phyloP scores from a whole-genome alignment of 2,888 invertebrate species.

The Lypha dubia region DNA sequence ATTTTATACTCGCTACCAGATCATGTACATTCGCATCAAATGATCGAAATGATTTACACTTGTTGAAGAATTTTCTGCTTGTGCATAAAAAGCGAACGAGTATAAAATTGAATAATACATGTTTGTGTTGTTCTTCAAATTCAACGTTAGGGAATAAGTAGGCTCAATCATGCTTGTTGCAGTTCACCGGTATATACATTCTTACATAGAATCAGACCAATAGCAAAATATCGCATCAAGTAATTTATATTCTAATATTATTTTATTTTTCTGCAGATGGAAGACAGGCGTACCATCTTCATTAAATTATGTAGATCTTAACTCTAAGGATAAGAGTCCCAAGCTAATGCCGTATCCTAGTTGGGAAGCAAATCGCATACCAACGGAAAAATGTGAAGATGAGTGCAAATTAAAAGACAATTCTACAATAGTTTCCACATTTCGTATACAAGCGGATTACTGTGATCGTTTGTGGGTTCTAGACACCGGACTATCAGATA shows the following conservation, averaged over 20 bases:
- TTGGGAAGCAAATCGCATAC: conserved; percentile 91
- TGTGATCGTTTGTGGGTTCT: conserved; percentile 93
- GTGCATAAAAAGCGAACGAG: too few species aligned
- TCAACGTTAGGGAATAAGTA: too few species aligned
- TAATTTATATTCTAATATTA: background rate
- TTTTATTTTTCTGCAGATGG: conserved; percentile 84
- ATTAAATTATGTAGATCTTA: conserved; percentile 87
- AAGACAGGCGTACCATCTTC: conserved; percentile 89
- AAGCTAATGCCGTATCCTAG: conserved; percentile 90
- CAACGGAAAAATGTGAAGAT: conserved; percentile 80
- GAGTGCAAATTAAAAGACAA: conserved; percentile 85
- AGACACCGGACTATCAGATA: conserved; percentile 91
- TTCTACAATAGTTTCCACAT: conserved; percentile 88
- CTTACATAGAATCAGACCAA: too few species aligned
- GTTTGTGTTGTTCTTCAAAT: too few species aligned
- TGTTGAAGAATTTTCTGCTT: too few species aligned
- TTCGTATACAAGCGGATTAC: conserved; percentile 88
- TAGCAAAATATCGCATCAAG: too few species aligned
- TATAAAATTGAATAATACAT: too few species aligned
- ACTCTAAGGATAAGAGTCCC: conserved; percentile 87
- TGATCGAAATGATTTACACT: too few species aligned
- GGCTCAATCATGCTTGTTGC: too few species aligned
- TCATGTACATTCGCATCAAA: too few species aligned
- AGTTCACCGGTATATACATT: too few species aligned
- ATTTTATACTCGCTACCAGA: too few species aligned